These are phyloP conservation scores for Brachionus koreanus DNA, from an alignment of 1,140 invertebrate genomes.

Conservation along the genomic window DNA sequence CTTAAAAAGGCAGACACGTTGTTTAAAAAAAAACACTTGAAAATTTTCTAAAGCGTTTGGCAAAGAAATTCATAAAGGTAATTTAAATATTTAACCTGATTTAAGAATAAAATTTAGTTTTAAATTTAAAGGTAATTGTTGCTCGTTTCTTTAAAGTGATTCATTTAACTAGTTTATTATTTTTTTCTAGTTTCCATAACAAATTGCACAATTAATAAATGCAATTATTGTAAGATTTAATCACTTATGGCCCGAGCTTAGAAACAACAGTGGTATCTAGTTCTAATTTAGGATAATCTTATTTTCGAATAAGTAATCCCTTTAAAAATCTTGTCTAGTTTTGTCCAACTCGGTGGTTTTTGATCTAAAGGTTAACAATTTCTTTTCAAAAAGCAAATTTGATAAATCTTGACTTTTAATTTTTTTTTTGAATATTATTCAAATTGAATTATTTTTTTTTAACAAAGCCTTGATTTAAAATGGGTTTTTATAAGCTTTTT, in stretches of 20 bases:
- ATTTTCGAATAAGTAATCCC: background rate
- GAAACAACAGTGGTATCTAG: background rate
- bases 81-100: conserved; percentile 31
- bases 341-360: background rate
- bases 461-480: background rate
- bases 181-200: background rate
- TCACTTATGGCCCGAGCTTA: background rate
- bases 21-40: background rate
- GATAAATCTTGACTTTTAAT: background rate
- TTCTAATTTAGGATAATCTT: background rate
- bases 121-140: conserved; percentile 9
- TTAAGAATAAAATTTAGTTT: background rate
- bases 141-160: background rate
- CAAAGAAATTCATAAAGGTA: background rate
- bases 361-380: background rate
- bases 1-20: background rate
- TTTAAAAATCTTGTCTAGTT: background rate
- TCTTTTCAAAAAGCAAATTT: background rate
- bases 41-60: background rate
- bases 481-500: background rate
- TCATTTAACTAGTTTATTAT: background rate
- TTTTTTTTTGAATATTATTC: background rate
- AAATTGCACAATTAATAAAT: background rate
- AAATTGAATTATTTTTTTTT: background rate
- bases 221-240: background rate